Base-by-base conservation (phyloP, 2,113 vertebrate species). In the Urocynchramus pylzowi region DNA sequence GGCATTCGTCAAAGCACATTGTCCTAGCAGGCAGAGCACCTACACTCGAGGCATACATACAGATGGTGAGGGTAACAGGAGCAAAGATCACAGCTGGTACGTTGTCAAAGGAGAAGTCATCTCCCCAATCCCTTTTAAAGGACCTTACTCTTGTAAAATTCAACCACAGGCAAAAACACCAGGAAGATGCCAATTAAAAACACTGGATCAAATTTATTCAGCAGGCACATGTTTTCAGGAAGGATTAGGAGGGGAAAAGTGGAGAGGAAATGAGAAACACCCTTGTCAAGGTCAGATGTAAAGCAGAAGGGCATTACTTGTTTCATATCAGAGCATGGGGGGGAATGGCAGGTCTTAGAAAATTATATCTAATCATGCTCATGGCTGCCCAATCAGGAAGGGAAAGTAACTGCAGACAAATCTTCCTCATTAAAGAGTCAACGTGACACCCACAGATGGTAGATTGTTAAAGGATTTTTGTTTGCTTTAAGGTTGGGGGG, bases 211-310 rank as follows among this genome's bases (percentile, higher is more conserved):
- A 80, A 85, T 95, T 97, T 96, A 93, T 92, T 89, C 45, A 75
- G 63, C 41, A 84, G 52, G 65, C 74, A 84, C 50, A 79, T 90
- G 73, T 75, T 93, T 97, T 89, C 77, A 97, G 95, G 89, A 96
- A 97, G 69, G 59, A 94, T 95, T 95, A 93, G 59, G 50, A 82
- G 39, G 42, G 64, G 83, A 70, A 92, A 75, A 90, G 27, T 60
- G 42, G 45, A 87, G 37, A 95, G 96, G 97, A 97, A 97, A 97
- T 95, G 94, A 96, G 86, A 96, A 97, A 93, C 86, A 93, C 73
- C 84, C 76, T 80, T 96, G 90, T 95, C 95, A 96, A 88, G 84
- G 75, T 95, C 86, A 90, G 95, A 96, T 89, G 63, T 78, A 95
- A 97, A 95, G 76, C 93, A 97, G 94, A 96, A 93, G 24, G 42